A percentile compares a stretch with the other conserved stretches of the same genome.
Evolutionary conservation across 35 echinoderm and acorn worm species (phyloP).

Genomic region (Heliocidaris tuberculata): DNA sequence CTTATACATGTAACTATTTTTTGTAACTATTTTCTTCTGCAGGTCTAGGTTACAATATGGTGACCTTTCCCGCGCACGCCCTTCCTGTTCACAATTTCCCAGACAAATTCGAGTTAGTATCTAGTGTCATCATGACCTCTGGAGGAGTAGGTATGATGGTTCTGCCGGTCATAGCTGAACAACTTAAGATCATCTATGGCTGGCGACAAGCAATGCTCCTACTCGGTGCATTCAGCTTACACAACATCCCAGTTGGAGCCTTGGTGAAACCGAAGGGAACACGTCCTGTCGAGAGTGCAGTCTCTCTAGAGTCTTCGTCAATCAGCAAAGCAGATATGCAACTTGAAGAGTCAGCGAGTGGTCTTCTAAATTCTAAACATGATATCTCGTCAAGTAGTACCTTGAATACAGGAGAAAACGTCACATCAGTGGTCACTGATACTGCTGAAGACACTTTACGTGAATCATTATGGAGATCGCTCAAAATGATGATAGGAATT

Average conservation of each 20-base stretch:
- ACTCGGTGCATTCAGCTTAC: not conserved
- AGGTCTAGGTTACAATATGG: not conserved
- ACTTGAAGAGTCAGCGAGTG: not conserved
- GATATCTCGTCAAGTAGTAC: not conserved
- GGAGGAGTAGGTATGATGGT: not conserved
- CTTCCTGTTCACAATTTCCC: not conserved
- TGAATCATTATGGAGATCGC: not conserved
- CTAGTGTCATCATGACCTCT: not conserved
- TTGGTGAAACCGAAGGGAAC: not conserved
- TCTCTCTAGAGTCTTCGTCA: not conserved
- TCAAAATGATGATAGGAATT: not conserved
- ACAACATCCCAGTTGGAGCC: not conserved
- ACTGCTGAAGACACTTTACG: not conserved
- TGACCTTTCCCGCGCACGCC: not conserved
- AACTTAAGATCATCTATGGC: not conserved
- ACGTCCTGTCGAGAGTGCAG: not conserved
- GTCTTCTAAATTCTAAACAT: not conserved
- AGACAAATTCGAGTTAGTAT: not conserved
- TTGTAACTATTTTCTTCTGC: not conserved
- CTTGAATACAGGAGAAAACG: too few species aligned
- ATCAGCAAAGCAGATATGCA: not conserved
- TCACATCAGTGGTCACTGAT: not conserved
- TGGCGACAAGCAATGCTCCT: not conserved
- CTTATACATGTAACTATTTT: too few species aligned
- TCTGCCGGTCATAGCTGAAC: not conserved